phyloP scores from a whole-genome alignment of 2,888 invertebrate genomes.

The Diadegma fenestrale region DNA sequence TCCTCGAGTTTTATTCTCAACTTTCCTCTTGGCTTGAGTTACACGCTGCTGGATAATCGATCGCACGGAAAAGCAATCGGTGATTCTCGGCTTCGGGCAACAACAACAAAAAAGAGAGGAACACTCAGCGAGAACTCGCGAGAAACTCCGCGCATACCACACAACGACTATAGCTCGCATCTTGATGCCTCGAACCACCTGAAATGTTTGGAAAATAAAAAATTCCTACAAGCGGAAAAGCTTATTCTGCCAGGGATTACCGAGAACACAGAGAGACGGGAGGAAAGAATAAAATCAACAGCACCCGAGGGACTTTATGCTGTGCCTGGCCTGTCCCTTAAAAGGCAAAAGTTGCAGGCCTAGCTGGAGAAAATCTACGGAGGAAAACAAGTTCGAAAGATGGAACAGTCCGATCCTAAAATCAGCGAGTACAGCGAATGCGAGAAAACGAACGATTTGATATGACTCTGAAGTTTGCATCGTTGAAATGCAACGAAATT shows the following conservation, averaged over 20 bases:
- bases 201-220: constrained; percentile 3
- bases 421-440: background rate
- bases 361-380: constrained; percentile 1
- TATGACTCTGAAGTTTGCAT: too few species aligned
- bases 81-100: constrained; percentile 34
- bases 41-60: constrained; percentile 49
- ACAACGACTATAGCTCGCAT: constrained; percentile 7
- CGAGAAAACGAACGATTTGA: constrained; percentile 9
- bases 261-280: constrained; percentile 17
- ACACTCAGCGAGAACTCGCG: background rate
- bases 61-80: constrained; percentile 54
- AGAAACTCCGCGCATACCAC: constrained; percentile 36
- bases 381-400: constrained; percentile 8
- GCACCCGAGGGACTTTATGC: constrained; percentile 56
- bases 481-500: too few species aligned
- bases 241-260: constrained; percentile 10
- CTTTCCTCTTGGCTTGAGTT: constrained; percentile 19
- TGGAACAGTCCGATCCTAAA: background rate
- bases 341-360: constrained; percentile 15
- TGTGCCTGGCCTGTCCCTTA: constrained; percentile 9
- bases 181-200: constrained; percentile 12
- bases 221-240: background rate
- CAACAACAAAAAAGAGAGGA: background rate
- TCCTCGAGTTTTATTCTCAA: constrained; percentile 12
- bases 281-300: constrained; percentile 39